Evolutionary conservation across 1,140 invertebrate genomes (phyloP).

Genomic region (Steinernema feltiae): DNA sequence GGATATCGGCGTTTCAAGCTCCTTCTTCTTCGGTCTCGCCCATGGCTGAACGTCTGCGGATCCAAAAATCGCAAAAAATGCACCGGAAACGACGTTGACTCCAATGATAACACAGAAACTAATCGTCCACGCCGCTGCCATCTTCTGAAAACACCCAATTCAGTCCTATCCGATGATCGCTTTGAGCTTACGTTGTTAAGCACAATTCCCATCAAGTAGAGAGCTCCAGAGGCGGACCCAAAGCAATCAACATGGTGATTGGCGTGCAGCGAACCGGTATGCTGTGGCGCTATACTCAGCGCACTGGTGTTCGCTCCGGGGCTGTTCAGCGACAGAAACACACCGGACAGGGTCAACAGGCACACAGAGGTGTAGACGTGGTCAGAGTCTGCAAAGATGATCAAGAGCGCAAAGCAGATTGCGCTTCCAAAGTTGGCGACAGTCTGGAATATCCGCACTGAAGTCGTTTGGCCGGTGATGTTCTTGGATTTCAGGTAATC

Average conservation of each 20-base stretch:
- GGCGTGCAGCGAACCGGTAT: not conserved
- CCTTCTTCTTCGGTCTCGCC: conserved; percentile 4
- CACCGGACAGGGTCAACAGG: not conserved
- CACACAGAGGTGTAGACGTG: not conserved
- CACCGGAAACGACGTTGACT: not conserved
- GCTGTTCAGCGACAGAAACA: not conserved
- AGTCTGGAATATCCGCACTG: not conserved
- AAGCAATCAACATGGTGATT: not conserved
- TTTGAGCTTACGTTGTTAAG: not conserved
- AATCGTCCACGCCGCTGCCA: not conserved
- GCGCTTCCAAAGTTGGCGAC: not conserved
- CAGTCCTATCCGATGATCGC: no score
- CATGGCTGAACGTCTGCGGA: not conserved
- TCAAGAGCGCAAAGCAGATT: not conserved
- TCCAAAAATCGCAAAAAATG: not conserved
- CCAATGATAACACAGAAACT: not conserved
- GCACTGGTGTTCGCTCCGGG: not conserved
- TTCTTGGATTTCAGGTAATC: not conserved
- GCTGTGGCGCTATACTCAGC: not conserved
- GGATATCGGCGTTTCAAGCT: no score
- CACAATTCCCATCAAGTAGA: not conserved
- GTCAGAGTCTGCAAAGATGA: not conserved
- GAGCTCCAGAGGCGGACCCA: not conserved
- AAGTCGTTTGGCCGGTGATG: not conserved
- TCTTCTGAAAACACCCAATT: not conserved